Evolutionary conservation across 2,888 invertebrate genomes (phyloP).

Genomic region (Eilema sororculum): DNA sequence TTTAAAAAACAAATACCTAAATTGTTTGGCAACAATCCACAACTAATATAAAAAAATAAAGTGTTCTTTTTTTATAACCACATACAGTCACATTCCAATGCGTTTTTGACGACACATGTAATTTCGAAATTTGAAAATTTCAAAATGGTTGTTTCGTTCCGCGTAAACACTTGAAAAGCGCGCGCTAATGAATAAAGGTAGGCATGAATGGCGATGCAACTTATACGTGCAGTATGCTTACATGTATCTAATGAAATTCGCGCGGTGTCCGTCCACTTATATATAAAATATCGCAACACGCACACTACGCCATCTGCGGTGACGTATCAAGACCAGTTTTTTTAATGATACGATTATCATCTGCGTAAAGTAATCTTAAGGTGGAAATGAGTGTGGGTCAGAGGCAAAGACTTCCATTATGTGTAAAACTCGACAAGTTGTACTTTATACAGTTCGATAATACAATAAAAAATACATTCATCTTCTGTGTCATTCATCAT

Average conservation of each 20-base stretch:
- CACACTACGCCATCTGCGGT: slow-evolving; percentile 24
- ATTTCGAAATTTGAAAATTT: slow-evolving; percentile 18
- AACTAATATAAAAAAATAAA: not conserved
- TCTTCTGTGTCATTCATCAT: no score
- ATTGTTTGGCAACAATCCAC: slow-evolving; percentile 2
- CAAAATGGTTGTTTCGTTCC: slow-evolving; percentile 17
- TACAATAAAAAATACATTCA: no score
- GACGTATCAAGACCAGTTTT: slow-evolving; percentile 48
- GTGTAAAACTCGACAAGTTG: no score
- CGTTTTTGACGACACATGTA: slow-evolving; percentile 8
- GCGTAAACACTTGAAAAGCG: slow-evolving; percentile 31
- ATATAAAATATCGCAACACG: slow-evolving; percentile 59
- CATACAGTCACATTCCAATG: slow-evolving; percentile 33
- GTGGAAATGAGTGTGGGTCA: not conserved
- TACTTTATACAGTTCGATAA: no score
- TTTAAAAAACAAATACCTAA: slow-evolving; percentile 9
- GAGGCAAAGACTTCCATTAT: not conserved
- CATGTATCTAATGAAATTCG: slow-evolving; percentile 49
- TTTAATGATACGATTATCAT: slow-evolving; percentile 18
- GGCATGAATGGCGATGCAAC: slow-evolving; percentile 41
- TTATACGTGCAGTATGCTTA: slow-evolving; percentile 33
- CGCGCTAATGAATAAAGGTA: slow-evolving; percentile 42
- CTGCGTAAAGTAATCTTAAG: not conserved
- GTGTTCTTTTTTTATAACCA: not conserved
- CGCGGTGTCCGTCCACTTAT: slow-evolving; percentile 44